Evolutionary conservation across 2,113 vertebrate species (phyloP).

Genomic region (Elaphurus davidianus): DNA sequence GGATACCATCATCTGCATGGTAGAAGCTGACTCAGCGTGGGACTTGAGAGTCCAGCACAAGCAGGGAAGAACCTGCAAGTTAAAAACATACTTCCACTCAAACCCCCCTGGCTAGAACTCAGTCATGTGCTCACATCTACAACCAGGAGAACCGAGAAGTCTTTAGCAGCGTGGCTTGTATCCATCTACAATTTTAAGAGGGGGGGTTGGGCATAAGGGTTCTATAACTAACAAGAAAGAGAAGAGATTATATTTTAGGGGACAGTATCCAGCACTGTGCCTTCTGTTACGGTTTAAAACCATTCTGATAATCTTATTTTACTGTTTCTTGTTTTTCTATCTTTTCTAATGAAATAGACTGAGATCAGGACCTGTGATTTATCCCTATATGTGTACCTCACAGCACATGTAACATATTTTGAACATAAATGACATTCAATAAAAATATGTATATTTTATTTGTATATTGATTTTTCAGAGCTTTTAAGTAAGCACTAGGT

Average conservation of each 20-base stretch:
- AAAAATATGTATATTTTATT: conserved; percentile 4
- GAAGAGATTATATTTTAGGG: background rate
- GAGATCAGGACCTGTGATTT: background rate
- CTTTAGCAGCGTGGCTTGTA: background rate
- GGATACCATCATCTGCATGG: background rate
- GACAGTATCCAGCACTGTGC: background rate
- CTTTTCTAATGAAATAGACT: background rate
- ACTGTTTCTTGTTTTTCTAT: background rate
- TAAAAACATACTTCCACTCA: background rate
- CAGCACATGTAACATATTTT: background rate
- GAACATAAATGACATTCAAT: background rate
- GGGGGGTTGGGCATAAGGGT: background rate
- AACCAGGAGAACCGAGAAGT: background rate
- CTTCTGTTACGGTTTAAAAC: background rate
- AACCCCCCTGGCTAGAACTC: background rate
- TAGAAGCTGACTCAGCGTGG: background rate
- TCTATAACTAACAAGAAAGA: background rate
- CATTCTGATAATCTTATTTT: background rate
- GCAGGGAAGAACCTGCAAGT: background rate
- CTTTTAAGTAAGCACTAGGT: background rate
- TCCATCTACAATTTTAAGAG: background rate
- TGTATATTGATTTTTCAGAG: background rate
- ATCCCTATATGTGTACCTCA: background rate
- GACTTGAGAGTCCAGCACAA: background rate
- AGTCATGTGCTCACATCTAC: background rate